Percentiles rank a stretch among this genome's conserved stretches.
Evolutionary conservation across 2,888 invertebrate species (phyloP).

Genomic region (Druceiella hillmani): DNA sequence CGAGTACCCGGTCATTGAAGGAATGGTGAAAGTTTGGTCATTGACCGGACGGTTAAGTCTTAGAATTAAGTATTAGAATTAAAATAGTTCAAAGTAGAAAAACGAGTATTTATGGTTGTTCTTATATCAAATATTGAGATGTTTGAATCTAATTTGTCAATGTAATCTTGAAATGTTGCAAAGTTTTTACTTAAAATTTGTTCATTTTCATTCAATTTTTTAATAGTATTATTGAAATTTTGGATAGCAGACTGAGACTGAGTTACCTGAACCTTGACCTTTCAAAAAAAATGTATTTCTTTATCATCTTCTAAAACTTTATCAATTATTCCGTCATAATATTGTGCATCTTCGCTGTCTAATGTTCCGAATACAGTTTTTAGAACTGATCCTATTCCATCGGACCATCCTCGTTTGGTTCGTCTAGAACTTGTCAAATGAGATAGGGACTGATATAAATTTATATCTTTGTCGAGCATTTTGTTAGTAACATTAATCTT

Average conservation of each 20-base stretch:
- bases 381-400: too few relatives aligned
- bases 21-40: too few relatives aligned
- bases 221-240: slow-evolving; percentile 18
- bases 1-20: too few relatives aligned
- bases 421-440: too few relatives aligned
- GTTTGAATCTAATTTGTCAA: not conserved
- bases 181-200: slow-evolving; percentile 6
- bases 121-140: not conserved
- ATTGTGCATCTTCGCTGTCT: slow-evolving; percentile 15
- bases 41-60: too few relatives aligned
- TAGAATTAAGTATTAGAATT: too few relatives aligned
- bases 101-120: not conserved
- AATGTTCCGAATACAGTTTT: slow-evolving; percentile 17
- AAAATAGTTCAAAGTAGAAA: too few relatives aligned
- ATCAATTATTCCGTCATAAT: slow-evolving; percentile 14
- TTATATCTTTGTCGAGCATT: too few relatives aligned
- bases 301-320: slow-evolving; percentile 14
- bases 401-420: too few relatives aligned
- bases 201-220: slow-evolving; percentile 11
- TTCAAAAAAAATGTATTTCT: slow-evolving; percentile 11
- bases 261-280: slow-evolving; percentile 19
- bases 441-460: too few relatives aligned
- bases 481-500: too few relatives aligned
- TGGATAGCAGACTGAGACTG: slow-evolving; percentile 17
- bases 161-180: not conserved